A percentile compares a stretch with the other conserved stretches of the same genome.
These are phyloP conservation scores for Porphyrio hochstetteri DNA, from an alignment of 2,113 vertebrate species.

Conservation along the genomic window DNA sequence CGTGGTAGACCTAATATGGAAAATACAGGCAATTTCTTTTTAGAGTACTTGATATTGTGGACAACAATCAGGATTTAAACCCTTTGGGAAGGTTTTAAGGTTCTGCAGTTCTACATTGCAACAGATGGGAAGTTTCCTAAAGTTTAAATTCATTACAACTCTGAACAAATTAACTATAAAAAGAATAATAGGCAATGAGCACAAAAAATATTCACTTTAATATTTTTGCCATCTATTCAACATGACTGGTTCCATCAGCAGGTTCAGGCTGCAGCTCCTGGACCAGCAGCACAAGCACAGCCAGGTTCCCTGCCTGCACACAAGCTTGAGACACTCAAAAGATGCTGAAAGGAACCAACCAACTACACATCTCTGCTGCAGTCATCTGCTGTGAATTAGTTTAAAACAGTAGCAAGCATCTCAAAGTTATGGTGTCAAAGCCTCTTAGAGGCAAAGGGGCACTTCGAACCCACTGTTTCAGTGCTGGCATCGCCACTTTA, in stretches of 20 bases:
- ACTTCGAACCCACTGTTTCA: neutral
- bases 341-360: neutral
- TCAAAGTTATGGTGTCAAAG: neutral
- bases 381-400: neutral
- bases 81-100: neutral
- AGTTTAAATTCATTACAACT: neutral
- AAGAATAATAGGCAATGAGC: neutral
- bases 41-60: neutral
- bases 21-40: neutral
- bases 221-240: neutral
- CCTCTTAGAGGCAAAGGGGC: neutral
- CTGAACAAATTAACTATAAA: neutral
- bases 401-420: neutral
- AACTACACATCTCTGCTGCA: neutral
- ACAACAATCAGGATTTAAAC: neutral
- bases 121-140: neutral
- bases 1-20: neutral
- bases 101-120: neutral
- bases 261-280: neutral
- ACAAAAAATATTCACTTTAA: neutral
- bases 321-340: neutral
- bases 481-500: too few species aligned
- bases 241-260: neutral
- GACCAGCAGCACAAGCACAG: fast-evolving
- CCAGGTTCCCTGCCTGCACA: neutral